Evolutionary conservation across 2,797 vertebrate species (phyloP), one percentile per base, ranked within the genome.

Genomic region (Paratrypauchen microcephalus): DNA sequence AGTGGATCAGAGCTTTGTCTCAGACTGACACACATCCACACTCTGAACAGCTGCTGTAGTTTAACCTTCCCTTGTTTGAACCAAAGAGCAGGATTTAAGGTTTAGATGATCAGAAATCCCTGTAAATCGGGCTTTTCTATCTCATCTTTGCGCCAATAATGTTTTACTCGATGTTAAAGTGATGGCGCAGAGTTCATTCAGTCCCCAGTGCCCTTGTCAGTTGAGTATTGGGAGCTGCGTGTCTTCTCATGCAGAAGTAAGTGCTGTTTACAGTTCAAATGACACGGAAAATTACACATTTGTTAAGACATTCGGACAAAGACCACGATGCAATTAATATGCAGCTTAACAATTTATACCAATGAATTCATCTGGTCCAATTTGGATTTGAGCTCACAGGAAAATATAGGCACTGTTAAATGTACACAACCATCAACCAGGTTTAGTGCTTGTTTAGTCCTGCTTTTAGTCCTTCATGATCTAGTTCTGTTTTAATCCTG

Each of bases 21-120:
- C 36, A 68, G 4, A 58, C 59, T 9, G 61, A 79, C 56, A 68
- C 65, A 13, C 48, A 69, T 16, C 21, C 32, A 64, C 0, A 15
- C 66, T 77, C 66, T 72, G 39, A 75, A 62, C 39, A 71, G n/a
- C 13, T 21, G 68, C 67, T 23, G 59, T 67, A 58, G 48, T 58
- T 54, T 15, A 21, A 6, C 62, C 18, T n/a, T 0, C 52, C 61
- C 16, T 52, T 8, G n/a, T 24, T 61, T 15, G 67, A 70, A 69
- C 68, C 64, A 24, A 30, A 13, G 19, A 23, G 48, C 16, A 23
- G 16, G 67, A 61, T 69, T 57, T 26, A 24, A 23, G 45, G 55
- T 72, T 76, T 36, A 58, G 58, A 30, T 66, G n/a, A 41, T 50
- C 26, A 62, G 74, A 13, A 65, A 39, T 50, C 66, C 23, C 52